Conservation (phyloP, 2,797 vertebrate species). For the Coluber constrictor region DNA sequence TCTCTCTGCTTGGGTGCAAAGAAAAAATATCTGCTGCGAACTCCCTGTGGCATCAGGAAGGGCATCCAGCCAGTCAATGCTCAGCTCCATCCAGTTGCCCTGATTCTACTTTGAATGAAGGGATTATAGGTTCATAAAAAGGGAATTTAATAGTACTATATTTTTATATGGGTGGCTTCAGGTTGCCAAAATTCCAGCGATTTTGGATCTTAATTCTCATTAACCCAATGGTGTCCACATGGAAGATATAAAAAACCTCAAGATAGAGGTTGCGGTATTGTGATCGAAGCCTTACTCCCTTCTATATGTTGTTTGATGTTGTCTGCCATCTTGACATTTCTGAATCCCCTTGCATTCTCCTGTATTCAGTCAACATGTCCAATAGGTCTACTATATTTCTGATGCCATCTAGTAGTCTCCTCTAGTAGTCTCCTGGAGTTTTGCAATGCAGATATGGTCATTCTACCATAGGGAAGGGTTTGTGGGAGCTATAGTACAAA, state of each 20-base stretch:
- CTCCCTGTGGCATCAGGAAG: too few relatives aligned
- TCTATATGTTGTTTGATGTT: not conserved
- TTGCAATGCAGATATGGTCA: not conserved
- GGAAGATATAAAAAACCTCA: not conserved
- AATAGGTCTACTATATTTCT: not conserved
- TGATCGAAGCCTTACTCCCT: not conserved
- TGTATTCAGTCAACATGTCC: not conserved
- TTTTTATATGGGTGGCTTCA: not conserved
- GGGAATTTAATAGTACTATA: not conserved
- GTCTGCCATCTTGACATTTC: not conserved
- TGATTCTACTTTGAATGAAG: too few relatives aligned
- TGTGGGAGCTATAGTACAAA: not conserved
- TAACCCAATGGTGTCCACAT: not conserved
- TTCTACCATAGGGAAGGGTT: not conserved
- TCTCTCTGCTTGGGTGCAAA: not conserved
- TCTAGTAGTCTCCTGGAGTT: not conserved
- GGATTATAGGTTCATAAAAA: not conserved
- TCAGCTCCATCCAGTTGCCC: too few relatives aligned
- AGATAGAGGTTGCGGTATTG: not conserved
- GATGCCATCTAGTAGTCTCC: not conserved
- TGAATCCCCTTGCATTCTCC: not conserved
- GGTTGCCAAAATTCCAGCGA: not conserved
- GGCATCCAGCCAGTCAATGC: too few relatives aligned
- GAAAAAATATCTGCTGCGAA: not conserved
- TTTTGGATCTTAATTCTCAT: not conserved